These are phyloP conservation scores for Lathamus discolor DNA, from an alignment of 2,113 vertebrate genomes.

Conservation along the genomic window DNA sequence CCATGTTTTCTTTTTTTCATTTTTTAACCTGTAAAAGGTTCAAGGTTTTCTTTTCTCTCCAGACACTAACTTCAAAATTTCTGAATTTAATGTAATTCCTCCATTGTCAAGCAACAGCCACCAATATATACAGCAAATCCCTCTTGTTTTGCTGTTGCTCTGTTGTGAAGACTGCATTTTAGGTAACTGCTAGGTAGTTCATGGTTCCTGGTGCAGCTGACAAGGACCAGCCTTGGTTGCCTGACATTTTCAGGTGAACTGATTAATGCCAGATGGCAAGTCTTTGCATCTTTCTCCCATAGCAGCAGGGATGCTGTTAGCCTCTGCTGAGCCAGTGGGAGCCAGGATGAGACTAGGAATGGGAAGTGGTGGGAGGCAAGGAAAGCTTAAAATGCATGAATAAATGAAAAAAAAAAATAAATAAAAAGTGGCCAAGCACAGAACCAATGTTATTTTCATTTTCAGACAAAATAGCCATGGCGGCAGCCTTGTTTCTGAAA, in stretches of 20 bases:
- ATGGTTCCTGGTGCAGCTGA: background rate
- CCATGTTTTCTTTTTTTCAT: background rate
- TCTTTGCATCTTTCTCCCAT: background rate
- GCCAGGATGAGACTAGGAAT: background rate
- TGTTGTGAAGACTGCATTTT: background rate
- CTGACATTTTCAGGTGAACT: background rate
- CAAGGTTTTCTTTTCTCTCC: background rate
- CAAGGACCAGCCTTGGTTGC: background rate
- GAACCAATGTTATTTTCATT: background rate
- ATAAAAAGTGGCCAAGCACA: background rate
- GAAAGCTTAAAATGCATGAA: background rate
- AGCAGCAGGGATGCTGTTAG: background rate
- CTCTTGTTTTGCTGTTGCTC: background rate
- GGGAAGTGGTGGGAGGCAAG: background rate
- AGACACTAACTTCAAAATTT: background rate
- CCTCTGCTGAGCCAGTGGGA: background rate
- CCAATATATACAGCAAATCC: background rate
- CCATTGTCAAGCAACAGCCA: background rate
- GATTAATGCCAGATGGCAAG: background rate
- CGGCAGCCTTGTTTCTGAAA: background rate
- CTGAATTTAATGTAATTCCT: background rate
- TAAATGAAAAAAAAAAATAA: background rate
- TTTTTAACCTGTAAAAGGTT: background rate
- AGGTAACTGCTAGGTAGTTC: background rate
- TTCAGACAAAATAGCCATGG: background rate